Conservation (phyloP, 2,888 invertebrate genomes). For the Athalia cordata region DNA sequence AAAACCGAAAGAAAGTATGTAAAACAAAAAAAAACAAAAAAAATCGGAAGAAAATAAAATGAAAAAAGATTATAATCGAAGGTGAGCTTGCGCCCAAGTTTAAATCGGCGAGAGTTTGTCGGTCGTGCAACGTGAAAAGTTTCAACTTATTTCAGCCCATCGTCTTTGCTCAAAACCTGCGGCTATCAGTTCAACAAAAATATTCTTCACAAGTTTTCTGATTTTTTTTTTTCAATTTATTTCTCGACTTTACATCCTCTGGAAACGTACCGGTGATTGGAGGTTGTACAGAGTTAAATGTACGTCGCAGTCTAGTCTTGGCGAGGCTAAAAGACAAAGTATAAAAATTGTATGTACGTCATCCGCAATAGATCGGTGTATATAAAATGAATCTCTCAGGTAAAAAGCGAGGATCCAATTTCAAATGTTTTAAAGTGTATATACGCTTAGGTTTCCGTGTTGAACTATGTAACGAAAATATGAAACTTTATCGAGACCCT, state of each 20-base stretch:
- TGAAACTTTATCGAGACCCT: too few species aligned
- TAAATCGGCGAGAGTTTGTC: conserved; percentile 17
- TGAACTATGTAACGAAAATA: too few species aligned
- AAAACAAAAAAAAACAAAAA: background rate
- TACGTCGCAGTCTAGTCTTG: too few species aligned
- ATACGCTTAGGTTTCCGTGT: too few species aligned
- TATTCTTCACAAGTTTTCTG: background rate
- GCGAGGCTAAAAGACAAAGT: too few species aligned
- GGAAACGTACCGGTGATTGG: background rate
- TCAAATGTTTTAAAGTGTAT: too few species aligned
- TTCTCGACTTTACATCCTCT: background rate
- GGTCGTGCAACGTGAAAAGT: conserved; percentile 18
- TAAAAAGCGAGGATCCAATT: too few species aligned
- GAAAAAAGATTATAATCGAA: background rate
- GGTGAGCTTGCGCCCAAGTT: conserved; percentile 17
- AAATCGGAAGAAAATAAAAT: background rate
- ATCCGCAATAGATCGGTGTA: too few species aligned
- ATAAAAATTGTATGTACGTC: too few species aligned
- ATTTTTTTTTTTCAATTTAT: background rate
- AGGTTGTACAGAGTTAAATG: background rate
- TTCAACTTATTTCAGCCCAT: conserved; percentile 14
- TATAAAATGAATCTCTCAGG: too few species aligned
- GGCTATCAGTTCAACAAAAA: conserved; percentile 19
- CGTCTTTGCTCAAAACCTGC: background rate
- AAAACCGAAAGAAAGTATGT: background rate